Evolutionary conservation across 2,888 invertebrate species (phyloP).

Genomic region (Philereme transversata): DNA sequence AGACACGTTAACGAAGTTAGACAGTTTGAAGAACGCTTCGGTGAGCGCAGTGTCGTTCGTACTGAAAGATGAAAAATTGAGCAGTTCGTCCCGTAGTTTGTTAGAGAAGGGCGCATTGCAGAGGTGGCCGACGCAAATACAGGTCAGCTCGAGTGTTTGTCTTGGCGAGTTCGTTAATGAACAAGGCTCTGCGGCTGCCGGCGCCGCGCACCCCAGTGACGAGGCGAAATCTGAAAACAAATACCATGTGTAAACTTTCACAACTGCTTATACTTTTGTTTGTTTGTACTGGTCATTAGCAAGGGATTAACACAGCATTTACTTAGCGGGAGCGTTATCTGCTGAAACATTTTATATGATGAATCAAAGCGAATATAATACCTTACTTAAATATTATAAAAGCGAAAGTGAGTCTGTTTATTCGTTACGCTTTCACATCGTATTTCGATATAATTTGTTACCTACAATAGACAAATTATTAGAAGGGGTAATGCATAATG

Average conservation of each 20-base stretch:
- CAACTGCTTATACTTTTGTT: slow-evolving; percentile 18
- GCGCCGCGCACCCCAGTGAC: slow-evolving; percentile 57
- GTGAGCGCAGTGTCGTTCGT: slow-evolving; percentile 47
- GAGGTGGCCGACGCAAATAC: slow-evolving; percentile 60
- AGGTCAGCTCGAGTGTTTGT: slow-evolving; percentile 57
- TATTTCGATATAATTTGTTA: too few relatives aligned
- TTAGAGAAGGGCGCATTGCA: slow-evolving; percentile 68
- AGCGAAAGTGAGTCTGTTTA: too few relatives aligned
- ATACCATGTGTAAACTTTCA: slow-evolving; percentile 31
- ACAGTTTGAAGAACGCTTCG: slow-evolving; percentile 56
- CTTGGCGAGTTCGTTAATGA: slow-evolving; percentile 51
- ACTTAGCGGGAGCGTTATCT: slow-evolving; percentile 1
- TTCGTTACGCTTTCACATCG: too few relatives aligned
- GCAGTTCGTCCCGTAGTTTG: slow-evolving; percentile 56
- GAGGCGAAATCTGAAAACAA: slow-evolving; percentile 63
- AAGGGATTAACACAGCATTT: slow-evolving; percentile 26
- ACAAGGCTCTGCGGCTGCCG: slow-evolving; percentile 48
- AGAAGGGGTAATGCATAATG: too few relatives aligned
- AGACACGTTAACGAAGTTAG: slow-evolving; percentile 55
- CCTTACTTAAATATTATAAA: too few relatives aligned
- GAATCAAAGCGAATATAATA: too few relatives aligned
- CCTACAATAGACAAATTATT: too few relatives aligned
- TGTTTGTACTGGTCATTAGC: slow-evolving; percentile 24
- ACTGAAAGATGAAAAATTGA: slow-evolving; percentile 56
- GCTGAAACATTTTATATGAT: not conserved